Percentiles rank a stretch among this genome's conserved stretches.
Conservation (phyloP, 2,888 invertebrate species). For the Heliconius hortense region DNA sequence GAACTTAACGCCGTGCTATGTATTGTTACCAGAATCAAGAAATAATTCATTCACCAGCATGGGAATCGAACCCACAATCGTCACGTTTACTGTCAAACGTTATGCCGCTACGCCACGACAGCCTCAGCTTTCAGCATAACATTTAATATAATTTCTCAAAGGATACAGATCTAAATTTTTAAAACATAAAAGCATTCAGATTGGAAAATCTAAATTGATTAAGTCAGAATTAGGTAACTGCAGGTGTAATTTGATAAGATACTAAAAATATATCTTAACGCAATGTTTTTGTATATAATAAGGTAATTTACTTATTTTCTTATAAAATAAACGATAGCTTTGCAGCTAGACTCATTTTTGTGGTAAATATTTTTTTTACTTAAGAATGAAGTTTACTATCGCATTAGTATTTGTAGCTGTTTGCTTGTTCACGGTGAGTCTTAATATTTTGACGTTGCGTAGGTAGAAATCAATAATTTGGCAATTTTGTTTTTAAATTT, state of each 20-base stretch:
- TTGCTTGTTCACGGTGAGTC: constrained; percentile 54
- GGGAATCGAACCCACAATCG: too few relatives aligned
- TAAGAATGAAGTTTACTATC: constrained; percentile 47
- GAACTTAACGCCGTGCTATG: not conserved
- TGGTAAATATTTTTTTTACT: constrained; percentile 47
- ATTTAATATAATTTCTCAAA: too few relatives aligned
- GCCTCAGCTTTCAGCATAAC: too few relatives aligned
- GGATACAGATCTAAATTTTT: too few relatives aligned
- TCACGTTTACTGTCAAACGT: too few relatives aligned
- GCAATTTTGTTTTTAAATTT: not conserved
- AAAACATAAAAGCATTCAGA: not conserved
- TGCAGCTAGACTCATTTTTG: constrained; percentile 37
- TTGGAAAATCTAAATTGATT: not conserved
- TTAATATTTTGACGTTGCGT: not conserved
- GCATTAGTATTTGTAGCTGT: constrained; percentile 49
- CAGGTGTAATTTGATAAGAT: constrained; percentile 23
- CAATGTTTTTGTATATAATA: constrained; percentile 31
- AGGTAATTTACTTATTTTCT: not conserved
- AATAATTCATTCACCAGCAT: too few relatives aligned
- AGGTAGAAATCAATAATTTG: not conserved
- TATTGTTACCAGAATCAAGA: too few relatives aligned
- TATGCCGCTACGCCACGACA: too few relatives aligned
- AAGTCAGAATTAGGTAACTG: constrained; percentile 29
- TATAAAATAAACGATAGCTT: constrained; percentile 34
- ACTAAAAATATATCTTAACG: constrained; percentile 23